Evolutionary conservation across 2,113 vertebrate species (phyloP).

Genomic region (Mirza zaza): DNA sequence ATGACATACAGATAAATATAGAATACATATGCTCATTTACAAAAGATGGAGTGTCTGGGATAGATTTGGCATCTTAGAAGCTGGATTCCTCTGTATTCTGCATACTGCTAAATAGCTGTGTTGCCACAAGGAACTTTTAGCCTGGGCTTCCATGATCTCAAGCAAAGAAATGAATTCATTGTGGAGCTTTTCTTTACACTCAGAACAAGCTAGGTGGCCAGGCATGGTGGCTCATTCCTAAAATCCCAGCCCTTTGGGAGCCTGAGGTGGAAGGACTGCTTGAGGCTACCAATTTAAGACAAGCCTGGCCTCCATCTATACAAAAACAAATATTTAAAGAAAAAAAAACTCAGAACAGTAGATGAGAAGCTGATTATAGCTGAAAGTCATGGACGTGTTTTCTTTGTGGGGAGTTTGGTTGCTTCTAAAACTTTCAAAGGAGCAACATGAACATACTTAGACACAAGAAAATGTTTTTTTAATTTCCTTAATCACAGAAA

Average conservation of each 20-base stretch:
- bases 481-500: not conserved
- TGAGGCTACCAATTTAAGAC: not conserved
- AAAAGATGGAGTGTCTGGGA: not conserved
- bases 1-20: not conserved
- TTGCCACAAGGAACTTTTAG: too few species aligned
- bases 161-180: too few species aligned
- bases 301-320: not conserved
- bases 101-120: too few species aligned
- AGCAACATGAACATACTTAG: not conserved
- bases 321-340: not conserved
- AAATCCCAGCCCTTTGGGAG: not conserved
- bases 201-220: not conserved
- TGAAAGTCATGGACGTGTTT: not conserved
- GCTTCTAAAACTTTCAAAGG: not conserved
- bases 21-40: not conserved
- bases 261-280: not conserved
- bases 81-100: not conserved
- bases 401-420: too few species aligned
- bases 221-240: not conserved
- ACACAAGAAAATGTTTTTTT: too few species aligned
- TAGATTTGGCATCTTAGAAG: not conserved
- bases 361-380: not conserved
- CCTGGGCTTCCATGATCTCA: too few species aligned
- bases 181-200: too few species aligned
- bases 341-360: not conserved